Evolutionary conservation across 1,140 invertebrate species (phyloP).

Genomic region (Mercenaria mercenaria): DNA sequence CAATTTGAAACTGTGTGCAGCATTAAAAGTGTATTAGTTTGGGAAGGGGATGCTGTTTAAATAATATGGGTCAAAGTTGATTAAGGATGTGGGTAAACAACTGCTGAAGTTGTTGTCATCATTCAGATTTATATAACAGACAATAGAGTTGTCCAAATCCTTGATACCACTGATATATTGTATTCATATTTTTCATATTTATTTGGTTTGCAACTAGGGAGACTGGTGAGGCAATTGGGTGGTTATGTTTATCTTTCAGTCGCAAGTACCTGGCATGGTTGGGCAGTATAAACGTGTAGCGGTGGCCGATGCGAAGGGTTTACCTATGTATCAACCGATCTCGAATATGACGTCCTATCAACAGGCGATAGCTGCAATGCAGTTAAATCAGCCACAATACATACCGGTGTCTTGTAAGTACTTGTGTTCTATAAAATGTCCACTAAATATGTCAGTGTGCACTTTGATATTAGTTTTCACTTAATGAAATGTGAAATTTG

Average conservation of each 20-base stretch:
- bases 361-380: slow-evolving; percentile 91
- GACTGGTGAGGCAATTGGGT: neutral
- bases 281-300: slow-evolving; percentile 96
- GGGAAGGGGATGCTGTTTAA: too few relatives aligned
- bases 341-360: slow-evolving; percentile 92
- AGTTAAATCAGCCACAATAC: slow-evolving; percentile 92
- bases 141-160: neutral
- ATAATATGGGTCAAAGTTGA: too few relatives aligned
- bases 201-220: neutral
- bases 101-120: neutral
- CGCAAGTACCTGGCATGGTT: slow-evolving; percentile 86
- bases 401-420: slow-evolving; percentile 87
- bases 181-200: neutral
- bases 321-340: slow-evolving; percentile 96
- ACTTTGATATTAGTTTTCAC: too few relatives aligned
- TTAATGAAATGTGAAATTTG: too few relatives aligned
- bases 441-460: too few relatives aligned
- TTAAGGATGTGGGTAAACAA: neutral
- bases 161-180: neutral
- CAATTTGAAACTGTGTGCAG: too few relatives aligned
- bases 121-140: neutral
- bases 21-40: too few relatives aligned
- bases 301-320: slow-evolving; percentile 92
- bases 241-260: slow-evolving; percentile 29
- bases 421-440: neutral